Percentiles rank a stretch among this genome's conserved stretches.
These are phyloP conservation scores for Apostichopus japonicus DNA, from an alignment of 35 echinoderm and acorn worm genomes.

Conservation along the genomic window DNA sequence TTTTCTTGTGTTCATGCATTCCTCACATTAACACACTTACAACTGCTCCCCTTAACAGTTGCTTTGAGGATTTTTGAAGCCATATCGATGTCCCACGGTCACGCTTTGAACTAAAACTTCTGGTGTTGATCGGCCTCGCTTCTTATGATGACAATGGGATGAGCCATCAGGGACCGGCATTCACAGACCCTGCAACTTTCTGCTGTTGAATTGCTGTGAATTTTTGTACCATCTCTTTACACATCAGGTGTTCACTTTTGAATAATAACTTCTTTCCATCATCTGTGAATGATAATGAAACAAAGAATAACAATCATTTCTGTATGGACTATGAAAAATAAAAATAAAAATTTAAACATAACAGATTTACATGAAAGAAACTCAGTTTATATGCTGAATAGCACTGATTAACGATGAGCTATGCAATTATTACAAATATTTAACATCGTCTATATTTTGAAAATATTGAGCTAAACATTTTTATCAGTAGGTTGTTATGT, in stretches of 20 bases:
- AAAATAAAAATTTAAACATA: too few species aligned
- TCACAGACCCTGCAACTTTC: background rate
- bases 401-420: too few species aligned
- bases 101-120: background rate
- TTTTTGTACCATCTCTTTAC: conserved; percentile 25
- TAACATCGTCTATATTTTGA: too few species aligned
- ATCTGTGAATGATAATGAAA: background rate
- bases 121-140: background rate
- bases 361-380: background rate
- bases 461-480: too few species aligned
- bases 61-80: background rate
- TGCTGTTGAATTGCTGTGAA: background rate
- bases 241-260: conserved; percentile 28
- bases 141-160: background rate
- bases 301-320: background rate
- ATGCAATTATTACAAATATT: too few species aligned
- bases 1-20: too few species aligned
- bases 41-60: too few species aligned
- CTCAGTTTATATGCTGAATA: background rate
- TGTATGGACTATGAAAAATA: too few species aligned
- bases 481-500: too few species aligned
- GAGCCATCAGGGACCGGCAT: background rate
- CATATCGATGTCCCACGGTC: background rate
- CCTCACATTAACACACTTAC: too few species aligned
- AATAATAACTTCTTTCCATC: conserved; percentile 51